phyloP scores from a whole-genome alignment of 2,888 invertebrate genomes.

The Synergus laeviventris region DNA sequence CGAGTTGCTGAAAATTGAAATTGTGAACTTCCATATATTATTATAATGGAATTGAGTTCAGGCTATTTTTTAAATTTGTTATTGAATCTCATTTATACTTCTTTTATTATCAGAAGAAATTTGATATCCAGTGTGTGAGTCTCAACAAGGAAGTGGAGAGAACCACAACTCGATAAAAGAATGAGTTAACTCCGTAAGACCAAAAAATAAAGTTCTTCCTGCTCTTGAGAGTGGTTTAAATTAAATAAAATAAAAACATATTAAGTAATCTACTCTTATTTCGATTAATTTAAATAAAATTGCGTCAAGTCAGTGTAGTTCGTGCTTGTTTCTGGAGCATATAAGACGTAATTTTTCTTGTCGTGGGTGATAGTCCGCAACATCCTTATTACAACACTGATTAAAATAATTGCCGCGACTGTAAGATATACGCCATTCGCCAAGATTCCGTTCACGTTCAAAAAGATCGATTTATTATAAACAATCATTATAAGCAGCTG shows the following conservation, averaged over 20 bases:
- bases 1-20: too few species aligned
- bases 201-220: background rate
- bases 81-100: background rate
- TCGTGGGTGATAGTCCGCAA: conserved; percentile 46
- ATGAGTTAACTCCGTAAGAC: background rate
- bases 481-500: background rate
- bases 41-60: too few species aligned
- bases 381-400: conserved; percentile 61
- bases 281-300: background rate
- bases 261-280: background rate
- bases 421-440: conserved; percentile 19
- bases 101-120: background rate
- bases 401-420: conserved; percentile 59
- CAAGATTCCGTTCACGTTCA: background rate
- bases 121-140: background rate
- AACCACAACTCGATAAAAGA: background rate
- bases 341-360: conserved; percentile 43
- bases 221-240: background rate
- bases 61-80: too few species aligned
- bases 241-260: background rate
- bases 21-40: too few species aligned
- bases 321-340: conserved; percentile 30
- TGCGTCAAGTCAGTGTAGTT: background rate
- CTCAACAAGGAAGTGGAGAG: background rate
- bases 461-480: background rate